Base-by-base conservation (phyloP, 2,113 vertebrate genomes). In the Anas platyrhynchos region DNA sequence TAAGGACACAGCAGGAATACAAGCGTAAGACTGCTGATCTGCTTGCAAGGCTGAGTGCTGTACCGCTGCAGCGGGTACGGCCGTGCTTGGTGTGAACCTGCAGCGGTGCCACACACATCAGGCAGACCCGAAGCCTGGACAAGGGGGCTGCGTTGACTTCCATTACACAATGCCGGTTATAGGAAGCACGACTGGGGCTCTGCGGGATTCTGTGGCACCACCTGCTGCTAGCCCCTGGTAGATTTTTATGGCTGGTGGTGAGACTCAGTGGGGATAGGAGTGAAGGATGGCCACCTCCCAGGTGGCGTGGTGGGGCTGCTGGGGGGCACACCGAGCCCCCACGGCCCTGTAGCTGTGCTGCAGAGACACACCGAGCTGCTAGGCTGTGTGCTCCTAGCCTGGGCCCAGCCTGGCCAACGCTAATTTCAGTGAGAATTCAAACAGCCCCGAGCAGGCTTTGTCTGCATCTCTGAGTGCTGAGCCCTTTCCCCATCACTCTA, bases 381-480 rank as follows among this genome's bases (percentile, higher is more conserved):
- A 0, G 7, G 54, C 7, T 8, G 2, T 13, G 12, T 15, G 5
- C 36, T 9, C 23, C 0, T 0, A 10, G 67, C 73, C 58, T 0
- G 5, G 26, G 16, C 31, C 27, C 52, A 9, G n/a, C 41, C 6
- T 8, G 25, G 11, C 32, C 36, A 41, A 16, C 16, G 7, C 22
- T 22, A 9, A 31, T 8, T 14, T 22, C 20, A 15, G 48, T 5
- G 55, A 44, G 41, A 59, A 44, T 16, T 29, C 36, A 36, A 32
- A 34, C 4, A n/a, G 25, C 27, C 48, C 20, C 23, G 4, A 15
- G 59, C 34, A 34, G 31, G 34, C 69, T 26, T 20, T 31, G 36
- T 22, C 36, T 36, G 36, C 44, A 3, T 2, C 13, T 48, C 25
- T 1, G 5, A 69, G 32, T 6, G 59, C 7, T 29, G 36, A 21